Percentiles rank a stretch among this genome's conserved stretches.
These are phyloP conservation scores for Archocentrus centrarchus DNA, from an alignment of 2,113 vertebrate species.

Conservation along the genomic window DNA sequence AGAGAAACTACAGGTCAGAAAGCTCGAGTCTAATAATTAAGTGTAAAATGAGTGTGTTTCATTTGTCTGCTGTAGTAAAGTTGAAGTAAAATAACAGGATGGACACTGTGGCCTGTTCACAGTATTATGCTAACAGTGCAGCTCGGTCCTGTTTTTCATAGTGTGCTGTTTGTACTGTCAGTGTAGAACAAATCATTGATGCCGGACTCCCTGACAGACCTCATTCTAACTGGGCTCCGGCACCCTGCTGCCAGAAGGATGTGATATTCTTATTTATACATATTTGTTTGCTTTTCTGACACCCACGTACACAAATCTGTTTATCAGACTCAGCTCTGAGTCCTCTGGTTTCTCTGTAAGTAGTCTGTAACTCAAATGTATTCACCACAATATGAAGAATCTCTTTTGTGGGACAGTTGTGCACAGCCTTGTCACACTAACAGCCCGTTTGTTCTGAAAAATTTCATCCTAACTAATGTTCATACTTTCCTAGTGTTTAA, in stretches of 20 bases:
- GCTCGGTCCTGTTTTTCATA: accelerated
- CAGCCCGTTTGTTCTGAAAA: too few species aligned
- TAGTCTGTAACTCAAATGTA: not conserved
- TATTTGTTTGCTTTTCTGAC: not conserved
- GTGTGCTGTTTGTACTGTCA: not conserved
- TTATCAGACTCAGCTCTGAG: not conserved
- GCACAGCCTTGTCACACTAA: too few species aligned
- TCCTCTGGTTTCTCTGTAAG: not conserved
- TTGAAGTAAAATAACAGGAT: not conserved
- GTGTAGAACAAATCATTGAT: not conserved
- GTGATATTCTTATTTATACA: too few species aligned
- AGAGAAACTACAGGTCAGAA: not conserved
- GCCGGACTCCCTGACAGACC: not conserved
- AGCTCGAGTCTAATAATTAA: not conserved
- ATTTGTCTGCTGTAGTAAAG: not conserved
- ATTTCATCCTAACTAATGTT: too few species aligned
- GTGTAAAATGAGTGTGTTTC: not conserved
- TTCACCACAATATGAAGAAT: not conserved
- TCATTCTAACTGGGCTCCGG: not conserved
- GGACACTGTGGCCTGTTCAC: not conserved
- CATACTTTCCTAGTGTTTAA: too few species aligned
- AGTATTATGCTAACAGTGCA: not conserved
- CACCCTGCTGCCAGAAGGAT: not conserved
- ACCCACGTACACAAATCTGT: not conserved
- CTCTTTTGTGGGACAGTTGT: not conserved